These are phyloP conservation scores for Melanophora roralis DNA, from an alignment of 2,888 invertebrate genomes.

Conservation along the genomic window DNA sequence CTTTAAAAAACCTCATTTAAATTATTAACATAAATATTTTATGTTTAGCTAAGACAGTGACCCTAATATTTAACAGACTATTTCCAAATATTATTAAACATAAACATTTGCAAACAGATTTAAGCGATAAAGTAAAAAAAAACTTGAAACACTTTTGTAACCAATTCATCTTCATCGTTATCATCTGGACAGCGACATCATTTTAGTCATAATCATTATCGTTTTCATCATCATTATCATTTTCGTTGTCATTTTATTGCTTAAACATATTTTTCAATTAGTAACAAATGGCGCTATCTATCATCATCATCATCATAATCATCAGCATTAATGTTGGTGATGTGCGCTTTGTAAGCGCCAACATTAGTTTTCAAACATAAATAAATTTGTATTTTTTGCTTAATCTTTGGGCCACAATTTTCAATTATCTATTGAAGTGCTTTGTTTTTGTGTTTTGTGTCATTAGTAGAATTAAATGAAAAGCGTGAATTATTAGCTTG, in stretches of 20 bases:
- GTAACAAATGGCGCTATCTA: slow-evolving; percentile 44
- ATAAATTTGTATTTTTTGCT: too few relatives aligned
- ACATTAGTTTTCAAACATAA: neutral
- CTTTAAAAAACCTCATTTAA: neutral
- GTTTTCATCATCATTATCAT: slow-evolving; percentile 19
- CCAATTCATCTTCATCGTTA: slow-evolving; percentile 6
- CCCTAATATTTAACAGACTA: slow-evolving; percentile 30
- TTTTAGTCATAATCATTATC: neutral
- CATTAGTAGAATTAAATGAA: neutral
- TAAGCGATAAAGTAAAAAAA: slow-evolving; percentile 2
- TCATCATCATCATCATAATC: slow-evolving; percentile 18
- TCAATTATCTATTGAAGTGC: slow-evolving; percentile 50
- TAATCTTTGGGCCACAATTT: neutral
- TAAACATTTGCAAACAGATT: slow-evolving; percentile 11
- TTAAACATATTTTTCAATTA: slow-evolving; percentile 57
- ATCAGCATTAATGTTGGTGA: neutral
- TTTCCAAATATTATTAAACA: neutral
- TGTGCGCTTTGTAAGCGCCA: slow-evolving; percentile 28
- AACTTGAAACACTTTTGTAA: slow-evolving; percentile 39
- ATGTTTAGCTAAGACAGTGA: slow-evolving; percentile 17
- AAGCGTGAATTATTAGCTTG: slow-evolving; percentile 1
- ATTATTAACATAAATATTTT: neutral
- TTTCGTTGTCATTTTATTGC: slow-evolving; percentile 47
- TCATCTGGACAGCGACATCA: neutral
- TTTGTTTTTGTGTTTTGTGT: slow-evolving; percentile 24